Conservation (phyloP, 2,888 invertebrate genomes). For the Orgyia antiqua region DNA sequence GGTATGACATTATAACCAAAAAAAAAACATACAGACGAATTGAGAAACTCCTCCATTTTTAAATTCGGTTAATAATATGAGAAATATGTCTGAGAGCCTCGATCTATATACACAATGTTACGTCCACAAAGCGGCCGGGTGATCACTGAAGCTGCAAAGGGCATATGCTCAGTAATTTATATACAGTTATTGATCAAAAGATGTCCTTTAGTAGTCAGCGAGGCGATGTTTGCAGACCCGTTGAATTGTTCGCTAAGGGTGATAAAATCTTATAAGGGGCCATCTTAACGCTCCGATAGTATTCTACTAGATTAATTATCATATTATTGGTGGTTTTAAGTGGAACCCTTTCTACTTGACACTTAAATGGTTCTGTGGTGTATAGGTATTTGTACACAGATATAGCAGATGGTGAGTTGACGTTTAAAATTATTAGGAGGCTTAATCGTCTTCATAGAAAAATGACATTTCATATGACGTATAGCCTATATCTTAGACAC, state of each 20-base stretch:
- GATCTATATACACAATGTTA: too few species aligned
- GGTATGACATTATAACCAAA: too few species aligned
- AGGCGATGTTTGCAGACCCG: constrained; percentile 55
- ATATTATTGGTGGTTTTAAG: constrained; percentile 32
- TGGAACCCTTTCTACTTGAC: constrained; percentile 7
- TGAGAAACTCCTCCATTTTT: too few species aligned
- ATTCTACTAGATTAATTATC: constrained; percentile 42
- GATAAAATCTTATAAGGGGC: constrained; percentile 67
- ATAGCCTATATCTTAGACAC: too few species aligned
- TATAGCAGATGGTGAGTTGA: too few species aligned
- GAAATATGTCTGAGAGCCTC: too few species aligned
- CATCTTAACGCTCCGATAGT: constrained; percentile 44
- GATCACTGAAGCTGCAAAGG: constrained; percentile 65
- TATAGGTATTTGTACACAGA: too few species aligned
- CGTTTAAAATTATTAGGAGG: too few species aligned
- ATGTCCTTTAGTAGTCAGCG: constrained; percentile 69
- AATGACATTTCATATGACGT: too few species aligned
- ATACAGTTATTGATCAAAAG: constrained; percentile 79
- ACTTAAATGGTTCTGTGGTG: not conserved
- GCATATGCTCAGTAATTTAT: constrained; percentile 75
- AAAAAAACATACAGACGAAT: too few species aligned
- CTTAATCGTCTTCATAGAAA: too few species aligned
- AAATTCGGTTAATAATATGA: too few species aligned
- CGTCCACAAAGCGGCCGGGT: constrained; percentile 56
- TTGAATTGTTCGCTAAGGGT: constrained; percentile 65